Percentiles rank a stretch among this genome's conserved stretches.
Evolutionary conservation across 2,797 vertebrate genomes (phyloP).

Genomic region (Squalus acanthias): DNA sequence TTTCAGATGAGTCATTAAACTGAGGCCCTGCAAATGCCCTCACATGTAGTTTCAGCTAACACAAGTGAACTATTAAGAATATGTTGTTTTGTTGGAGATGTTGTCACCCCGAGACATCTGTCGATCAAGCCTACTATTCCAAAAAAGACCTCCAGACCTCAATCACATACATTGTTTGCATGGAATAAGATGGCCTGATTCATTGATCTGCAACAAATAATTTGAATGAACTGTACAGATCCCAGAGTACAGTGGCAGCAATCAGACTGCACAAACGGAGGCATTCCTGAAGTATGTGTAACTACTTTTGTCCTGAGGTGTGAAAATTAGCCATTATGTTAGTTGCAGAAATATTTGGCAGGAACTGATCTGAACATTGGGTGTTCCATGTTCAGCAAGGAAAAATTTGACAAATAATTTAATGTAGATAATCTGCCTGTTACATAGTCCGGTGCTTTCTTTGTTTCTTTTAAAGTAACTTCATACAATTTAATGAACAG

Average conservation of each 20-base stretch:
- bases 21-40: no score
- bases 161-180: not conserved
- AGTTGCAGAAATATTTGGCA: not conserved
- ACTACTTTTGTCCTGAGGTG: not conserved
- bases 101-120: no score
- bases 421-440: not conserved
- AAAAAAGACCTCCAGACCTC: no score
- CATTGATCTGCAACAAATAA: not conserved
- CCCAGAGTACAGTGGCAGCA: not conserved
- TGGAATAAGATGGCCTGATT: not conserved
- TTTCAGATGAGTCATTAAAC: no score
- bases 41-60: no score
- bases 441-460: not conserved
- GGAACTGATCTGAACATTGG: not conserved
- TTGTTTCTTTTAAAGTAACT: not conserved
- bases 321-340: not conserved
- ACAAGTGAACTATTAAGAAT: no score
- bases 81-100: no score
- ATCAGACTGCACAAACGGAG: not conserved
- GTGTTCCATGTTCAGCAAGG: not conserved
- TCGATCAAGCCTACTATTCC: no score
- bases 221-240: not conserved
- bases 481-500: not conserved
- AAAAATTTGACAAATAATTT: not conserved
- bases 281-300: not conserved